Base-by-base conservation (phyloP, 2,113 vertebrate genomes). In the Coturnix japonica region DNA sequence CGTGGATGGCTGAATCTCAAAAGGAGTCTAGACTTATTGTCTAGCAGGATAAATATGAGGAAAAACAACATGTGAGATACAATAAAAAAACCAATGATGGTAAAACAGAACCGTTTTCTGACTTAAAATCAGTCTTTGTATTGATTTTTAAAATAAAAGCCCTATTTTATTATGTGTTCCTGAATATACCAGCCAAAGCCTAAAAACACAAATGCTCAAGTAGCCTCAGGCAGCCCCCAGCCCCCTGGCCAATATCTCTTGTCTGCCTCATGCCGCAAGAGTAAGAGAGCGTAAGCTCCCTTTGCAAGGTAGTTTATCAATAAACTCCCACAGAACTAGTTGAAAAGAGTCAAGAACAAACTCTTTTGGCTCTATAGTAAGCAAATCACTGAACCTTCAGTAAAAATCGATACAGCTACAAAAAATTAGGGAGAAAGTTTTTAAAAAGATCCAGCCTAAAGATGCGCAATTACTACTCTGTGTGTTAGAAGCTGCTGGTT, bases 141-240 rank as follows among this genome's bases (percentile, higher is more conserved):
- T 96, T 97, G 96, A 97, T 96, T 96, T 96, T 90, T 91, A 91
- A 96, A 95, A 96, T 91, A 96, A 94, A 93, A 95, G 39, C 82
- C 81, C 85, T 54, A 63, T 96, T 91, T 96, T 97, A 90, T 93
- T 94, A 89, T 85, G 90, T 95, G 92, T 79, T 47, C 81, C 96
- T 96, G 91, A 97, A 96, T 96, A 95, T 89, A 83, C 75, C 79
- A 89, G 71, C 87, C 74, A 90, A 97, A 96, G 85, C 61, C 71
- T 90, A 82, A 88, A 93, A 28, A 3, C 76, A 80, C 61, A 83
- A 91, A 93, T 79, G 83, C 82, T 95, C 5, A 8, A 44, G 51
- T 41, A 73, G 89, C 89, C 75, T 89, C n/a, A 4, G 78, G 92
- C 73, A 93, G 78, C 51, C 84, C 65, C 78, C 71, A 91, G 69